A percentile compares a stretch with the other conserved stretches of the same genome.
Evolutionary conservation across 1,140 invertebrate genomes (phyloP).

Genomic region (Diploscapter pachys): DNA sequence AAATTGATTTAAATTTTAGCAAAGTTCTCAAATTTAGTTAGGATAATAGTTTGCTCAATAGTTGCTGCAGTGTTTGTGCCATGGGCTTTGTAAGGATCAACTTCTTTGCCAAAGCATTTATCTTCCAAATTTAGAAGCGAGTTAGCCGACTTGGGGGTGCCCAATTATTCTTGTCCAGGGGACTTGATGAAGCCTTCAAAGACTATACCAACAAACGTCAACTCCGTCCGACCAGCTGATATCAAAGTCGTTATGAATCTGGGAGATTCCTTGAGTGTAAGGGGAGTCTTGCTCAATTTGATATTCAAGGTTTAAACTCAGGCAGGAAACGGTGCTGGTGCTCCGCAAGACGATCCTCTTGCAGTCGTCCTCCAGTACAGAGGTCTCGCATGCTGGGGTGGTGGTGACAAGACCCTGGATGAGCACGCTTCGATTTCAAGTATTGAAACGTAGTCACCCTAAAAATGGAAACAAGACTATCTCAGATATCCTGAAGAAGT

Average conservation of each 20-base stretch:
- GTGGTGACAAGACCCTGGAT: constrained; percentile 72
- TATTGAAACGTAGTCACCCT: constrained; percentile 44
- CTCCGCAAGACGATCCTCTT: constrained; percentile 71
- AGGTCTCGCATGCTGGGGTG: constrained; percentile 75
- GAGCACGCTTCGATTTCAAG: constrained; percentile 73
- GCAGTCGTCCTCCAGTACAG: constrained; percentile 74
- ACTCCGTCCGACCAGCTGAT: constrained; percentile 71
- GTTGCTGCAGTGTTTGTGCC: no score
- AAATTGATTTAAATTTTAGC: no score
- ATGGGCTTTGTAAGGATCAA: no score
- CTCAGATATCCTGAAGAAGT: constrained; percentile 59
- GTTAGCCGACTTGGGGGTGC: constrained; percentile 32
- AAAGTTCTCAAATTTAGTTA: no score
- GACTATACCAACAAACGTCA: constrained; percentile 62
- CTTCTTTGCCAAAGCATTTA: no score
- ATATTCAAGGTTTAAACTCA: constrained; percentile 15
- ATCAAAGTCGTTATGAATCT: constrained; percentile 75
- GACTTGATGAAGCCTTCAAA: constrained; percentile 29
- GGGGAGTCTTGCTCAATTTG: not conserved
- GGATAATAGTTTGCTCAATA: no score
- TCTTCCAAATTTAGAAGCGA: not conserved
- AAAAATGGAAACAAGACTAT: constrained; percentile 50
- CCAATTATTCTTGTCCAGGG: constrained; percentile 29
- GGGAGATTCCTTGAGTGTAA: constrained; percentile 71
- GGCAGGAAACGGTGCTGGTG: constrained; percentile 74